Conservation (phyloP, 2,888 invertebrate genomes). For the Noctua pronuba region DNA sequence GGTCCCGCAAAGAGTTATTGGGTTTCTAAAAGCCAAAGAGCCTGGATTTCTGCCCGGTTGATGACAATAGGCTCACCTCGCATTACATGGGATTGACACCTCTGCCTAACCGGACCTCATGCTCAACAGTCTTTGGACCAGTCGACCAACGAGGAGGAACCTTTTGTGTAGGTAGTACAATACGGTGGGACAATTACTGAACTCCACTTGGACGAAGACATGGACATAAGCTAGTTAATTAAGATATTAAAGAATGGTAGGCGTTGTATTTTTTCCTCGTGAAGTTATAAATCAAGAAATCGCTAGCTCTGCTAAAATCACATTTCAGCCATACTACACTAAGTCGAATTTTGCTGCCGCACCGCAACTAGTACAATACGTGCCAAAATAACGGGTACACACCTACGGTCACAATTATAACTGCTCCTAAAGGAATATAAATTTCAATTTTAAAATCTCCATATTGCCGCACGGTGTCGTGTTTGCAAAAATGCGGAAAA, state of each 20-base stretch:
- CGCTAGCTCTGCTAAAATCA: not conserved
- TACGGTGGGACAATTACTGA: too few relatives aligned
- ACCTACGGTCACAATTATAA: constrained; percentile 72
- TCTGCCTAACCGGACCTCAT: too few relatives aligned
- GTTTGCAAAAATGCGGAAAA: constrained; percentile 64
- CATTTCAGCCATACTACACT: constrained; percentile 4
- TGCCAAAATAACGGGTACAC: constrained; percentile 57
- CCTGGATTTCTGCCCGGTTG: not conserved
- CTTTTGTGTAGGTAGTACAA: too few relatives aligned
- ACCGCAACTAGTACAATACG: constrained; percentile 54
- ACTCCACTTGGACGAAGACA: too few relatives aligned
- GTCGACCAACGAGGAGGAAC: too few relatives aligned
- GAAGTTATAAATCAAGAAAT: not conserved
- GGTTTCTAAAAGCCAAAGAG: not conserved
- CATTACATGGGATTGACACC: not conserved
- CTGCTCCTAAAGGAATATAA: constrained; percentile 82
- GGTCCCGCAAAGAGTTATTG: not conserved
- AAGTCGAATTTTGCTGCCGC: constrained; percentile 19
- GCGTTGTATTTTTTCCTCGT: not conserved
- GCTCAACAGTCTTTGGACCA: too few relatives aligned
- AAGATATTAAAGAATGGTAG: too few relatives aligned
- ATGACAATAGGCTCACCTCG: not conserved
- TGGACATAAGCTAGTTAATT: too few relatives aligned
- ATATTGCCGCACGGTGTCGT: constrained; percentile 68
- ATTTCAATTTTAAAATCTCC: constrained; percentile 85